Evolutionary conservation across 2,797 vertebrate genomes (phyloP).

Genomic region (Lithobates pipiens): DNA sequence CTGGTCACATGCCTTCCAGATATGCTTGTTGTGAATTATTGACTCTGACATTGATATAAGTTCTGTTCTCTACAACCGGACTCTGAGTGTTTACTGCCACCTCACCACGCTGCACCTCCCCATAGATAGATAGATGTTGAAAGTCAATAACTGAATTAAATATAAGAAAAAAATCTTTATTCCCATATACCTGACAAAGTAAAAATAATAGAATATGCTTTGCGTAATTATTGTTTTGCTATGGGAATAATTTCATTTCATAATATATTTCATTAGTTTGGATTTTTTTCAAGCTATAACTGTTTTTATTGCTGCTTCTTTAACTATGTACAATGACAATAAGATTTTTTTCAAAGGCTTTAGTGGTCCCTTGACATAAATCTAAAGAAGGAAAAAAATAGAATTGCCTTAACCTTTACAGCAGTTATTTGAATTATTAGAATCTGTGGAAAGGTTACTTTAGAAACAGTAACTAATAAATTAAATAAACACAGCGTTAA

Average conservation of each 20-base stretch:
- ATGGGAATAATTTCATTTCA: slow-evolving; percentile 11
- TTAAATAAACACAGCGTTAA: slow-evolving; percentile 61
- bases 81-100: too few relatives aligned
- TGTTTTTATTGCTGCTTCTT: slow-evolving; percentile 34
- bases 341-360: slow-evolving; percentile 26
- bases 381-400: slow-evolving; percentile 21
- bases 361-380: slow-evolving; percentile 45
- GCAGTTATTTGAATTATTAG: slow-evolving; percentile 58
- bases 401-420: slow-evolving; percentile 55
- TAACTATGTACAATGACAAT: slow-evolving; percentile 11
- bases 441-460: slow-evolving; percentile 58
- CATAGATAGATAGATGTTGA: too few relatives aligned
- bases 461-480: slow-evolving; percentile 48
- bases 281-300: slow-evolving; percentile 5
- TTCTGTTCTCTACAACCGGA: too few relatives aligned
- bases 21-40: too few relatives aligned
- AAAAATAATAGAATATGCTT: too few relatives aligned
- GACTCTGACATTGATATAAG: too few relatives aligned
- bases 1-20: too few relatives aligned
- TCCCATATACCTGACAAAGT: too few relatives aligned
- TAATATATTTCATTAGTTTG: slow-evolving; percentile 23
- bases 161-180: too few relatives aligned
- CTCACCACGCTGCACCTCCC: too few relatives aligned
- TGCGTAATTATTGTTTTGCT: background rate
- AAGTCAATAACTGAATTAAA: too few relatives aligned